These are phyloP conservation scores for Lepidotrigona ventralis DNA, from an alignment of 1,140 invertebrate genomes.

Conservation along the genomic window DNA sequence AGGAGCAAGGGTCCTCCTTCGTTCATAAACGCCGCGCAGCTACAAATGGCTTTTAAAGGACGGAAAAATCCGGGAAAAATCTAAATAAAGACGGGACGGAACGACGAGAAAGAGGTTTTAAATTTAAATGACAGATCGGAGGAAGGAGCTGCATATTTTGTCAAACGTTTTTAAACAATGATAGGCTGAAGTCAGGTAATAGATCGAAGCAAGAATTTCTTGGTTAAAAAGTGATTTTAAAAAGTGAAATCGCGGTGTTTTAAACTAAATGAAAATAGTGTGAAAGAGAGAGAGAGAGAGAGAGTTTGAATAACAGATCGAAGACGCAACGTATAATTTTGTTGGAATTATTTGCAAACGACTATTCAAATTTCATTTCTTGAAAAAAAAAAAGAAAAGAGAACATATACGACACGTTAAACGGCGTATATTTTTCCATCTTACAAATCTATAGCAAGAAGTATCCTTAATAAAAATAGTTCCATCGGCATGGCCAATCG, in stretches of 20 bases:
- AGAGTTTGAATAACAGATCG: no score
- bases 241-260: no score
- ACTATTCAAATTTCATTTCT: no score
- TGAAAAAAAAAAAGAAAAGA: no score
- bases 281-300: no score
- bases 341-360: no score
- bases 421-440: background rate
- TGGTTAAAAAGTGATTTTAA: no score
- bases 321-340: no score
- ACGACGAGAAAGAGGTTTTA: background rate
- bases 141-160: background rate
- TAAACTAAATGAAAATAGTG: no score
- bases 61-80: background rate
- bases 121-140: background rate
- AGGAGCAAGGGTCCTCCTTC: conserved; percentile 44
- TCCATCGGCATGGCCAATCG: conserved; percentile 33
- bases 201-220: no score
- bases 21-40: conserved; percentile 43
- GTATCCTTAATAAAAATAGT: conserved; percentile 33
- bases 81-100: background rate
- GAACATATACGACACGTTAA: background rate
- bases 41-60: conserved; percentile 55
- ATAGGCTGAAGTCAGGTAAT: no score
- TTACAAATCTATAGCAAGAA: background rate
- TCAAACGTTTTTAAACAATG: background rate